phyloP scores from a whole-genome alignment of 1,140 invertebrate genomes.

The Pollicipes pollicipes region DNA sequence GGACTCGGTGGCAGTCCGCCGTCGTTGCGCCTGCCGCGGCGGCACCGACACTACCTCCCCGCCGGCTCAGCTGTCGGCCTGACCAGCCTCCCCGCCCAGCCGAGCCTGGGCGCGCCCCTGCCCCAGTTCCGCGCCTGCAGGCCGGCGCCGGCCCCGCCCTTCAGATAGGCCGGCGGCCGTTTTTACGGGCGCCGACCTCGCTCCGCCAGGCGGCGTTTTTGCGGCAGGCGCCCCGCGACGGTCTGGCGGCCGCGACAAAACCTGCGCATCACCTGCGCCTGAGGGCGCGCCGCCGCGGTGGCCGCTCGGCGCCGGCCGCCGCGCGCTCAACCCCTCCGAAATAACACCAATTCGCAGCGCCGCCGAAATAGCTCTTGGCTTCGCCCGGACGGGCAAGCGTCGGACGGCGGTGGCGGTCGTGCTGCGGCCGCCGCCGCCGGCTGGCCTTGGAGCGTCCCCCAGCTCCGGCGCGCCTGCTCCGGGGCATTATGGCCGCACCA shows the following conservation, averaged over 20 bases:
- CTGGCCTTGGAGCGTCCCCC: not conserved
- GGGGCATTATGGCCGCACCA: no score
- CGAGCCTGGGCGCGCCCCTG: not conserved
- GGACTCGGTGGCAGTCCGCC: no score
- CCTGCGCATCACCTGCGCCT: no score
- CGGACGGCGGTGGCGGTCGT: no score
- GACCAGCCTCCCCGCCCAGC: not conserved
- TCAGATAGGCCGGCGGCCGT: not conserved
- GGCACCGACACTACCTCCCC: no score
- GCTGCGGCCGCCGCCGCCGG: no score
- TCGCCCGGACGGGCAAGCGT: not conserved
- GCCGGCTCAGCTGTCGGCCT: no score
- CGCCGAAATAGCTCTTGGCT: not conserved
- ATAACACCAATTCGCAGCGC: not conserved
- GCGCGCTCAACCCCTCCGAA: not conserved
- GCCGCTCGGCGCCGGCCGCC: no score
- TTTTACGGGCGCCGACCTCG: not conserved
- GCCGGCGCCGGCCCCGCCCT: not conserved
- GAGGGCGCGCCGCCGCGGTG: no score
- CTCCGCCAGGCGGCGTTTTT: not conserved
- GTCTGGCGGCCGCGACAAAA: not conserved
- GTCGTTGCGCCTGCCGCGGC: no score
- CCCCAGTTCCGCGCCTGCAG: not conserved
- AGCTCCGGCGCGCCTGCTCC: no score
- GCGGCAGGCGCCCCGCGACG: not conserved